Conservation (phyloP, 1,140 invertebrate genomes). For the Calephelis nemesis region DNA sequence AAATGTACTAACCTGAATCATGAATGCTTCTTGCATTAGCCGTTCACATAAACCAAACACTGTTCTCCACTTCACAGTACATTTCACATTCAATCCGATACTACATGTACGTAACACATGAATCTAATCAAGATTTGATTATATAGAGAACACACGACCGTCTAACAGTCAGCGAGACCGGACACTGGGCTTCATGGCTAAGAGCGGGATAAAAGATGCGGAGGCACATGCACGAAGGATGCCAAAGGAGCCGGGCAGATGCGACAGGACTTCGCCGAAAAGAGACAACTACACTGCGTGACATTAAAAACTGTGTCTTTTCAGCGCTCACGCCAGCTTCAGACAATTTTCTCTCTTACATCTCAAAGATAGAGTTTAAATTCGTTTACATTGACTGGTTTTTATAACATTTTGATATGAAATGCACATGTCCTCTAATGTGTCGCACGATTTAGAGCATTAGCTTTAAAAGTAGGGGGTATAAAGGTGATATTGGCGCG, state of each 20-base stretch:
- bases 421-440: constrained; percentile 72
- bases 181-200: constrained; percentile 60
- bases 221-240: constrained; percentile 72
- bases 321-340: constrained; percentile 41
- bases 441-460: constrained; percentile 66
- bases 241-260: constrained; percentile 73
- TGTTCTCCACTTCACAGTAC: constrained; percentile 62
- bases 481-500: constrained; percentile 52
- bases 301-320: constrained; percentile 78
- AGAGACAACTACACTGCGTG: constrained; percentile 77
- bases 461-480: constrained; percentile 44
- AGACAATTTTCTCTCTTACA: constrained; percentile 29
- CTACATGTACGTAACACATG: constrained; percentile 52
- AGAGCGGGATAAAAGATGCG: constrained; percentile 75
- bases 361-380: constrained; percentile 29
- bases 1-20: constrained; percentile 70
- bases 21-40: constrained; percentile 50
- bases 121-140: constrained; percentile 46
- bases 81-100: constrained; percentile 63
- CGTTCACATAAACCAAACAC: constrained; percentile 61
- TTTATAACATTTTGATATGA: constrained; percentile 40
- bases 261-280: constrained; percentile 76
- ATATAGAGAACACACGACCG: constrained; percentile 57
- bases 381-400: neutral
- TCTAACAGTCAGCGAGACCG: constrained; percentile 58